Evolutionary conservation across 2,113 vertebrate species (phyloP).

Genomic region (Oreochromis aureus): DNA sequence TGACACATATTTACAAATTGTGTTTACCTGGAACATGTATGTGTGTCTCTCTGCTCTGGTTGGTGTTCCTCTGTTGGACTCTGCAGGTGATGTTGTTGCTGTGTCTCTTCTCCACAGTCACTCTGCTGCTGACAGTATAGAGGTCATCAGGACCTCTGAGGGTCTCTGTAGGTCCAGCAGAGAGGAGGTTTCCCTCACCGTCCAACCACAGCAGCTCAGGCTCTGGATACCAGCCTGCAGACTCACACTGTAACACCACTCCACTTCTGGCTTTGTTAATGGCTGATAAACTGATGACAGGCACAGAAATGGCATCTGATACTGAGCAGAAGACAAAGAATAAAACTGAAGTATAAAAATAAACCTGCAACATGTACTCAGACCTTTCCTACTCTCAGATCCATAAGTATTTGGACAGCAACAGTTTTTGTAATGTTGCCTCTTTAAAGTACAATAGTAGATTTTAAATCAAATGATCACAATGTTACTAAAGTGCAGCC

Average conservation of each 20-base stretch:
- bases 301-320: background rate
- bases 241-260: background rate
- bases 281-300: background rate
- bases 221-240: background rate
- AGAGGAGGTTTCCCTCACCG: no score
- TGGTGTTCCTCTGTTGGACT: background rate
- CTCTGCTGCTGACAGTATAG: background rate
- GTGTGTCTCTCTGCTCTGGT: background rate
- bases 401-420: background rate
- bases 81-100: background rate
- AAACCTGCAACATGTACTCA: fast-evolving
- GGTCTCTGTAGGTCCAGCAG: background rate
- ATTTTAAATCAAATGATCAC: fast-evolving
- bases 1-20: fast-evolving
- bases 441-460: fast-evolving
- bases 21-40: fast-evolving
- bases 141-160: background rate
- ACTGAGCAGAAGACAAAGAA: background rate
- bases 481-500: background rate
- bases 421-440: fast-evolving
- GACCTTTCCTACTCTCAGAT: background rate
- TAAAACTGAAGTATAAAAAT: background rate
- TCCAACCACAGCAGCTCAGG: background rate
- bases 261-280: fast-evolving
- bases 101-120: background rate